Base-by-base conservation (phyloP, 92 coral and sea anemone genomes). In the Epizoanthus ramosus region DNA sequence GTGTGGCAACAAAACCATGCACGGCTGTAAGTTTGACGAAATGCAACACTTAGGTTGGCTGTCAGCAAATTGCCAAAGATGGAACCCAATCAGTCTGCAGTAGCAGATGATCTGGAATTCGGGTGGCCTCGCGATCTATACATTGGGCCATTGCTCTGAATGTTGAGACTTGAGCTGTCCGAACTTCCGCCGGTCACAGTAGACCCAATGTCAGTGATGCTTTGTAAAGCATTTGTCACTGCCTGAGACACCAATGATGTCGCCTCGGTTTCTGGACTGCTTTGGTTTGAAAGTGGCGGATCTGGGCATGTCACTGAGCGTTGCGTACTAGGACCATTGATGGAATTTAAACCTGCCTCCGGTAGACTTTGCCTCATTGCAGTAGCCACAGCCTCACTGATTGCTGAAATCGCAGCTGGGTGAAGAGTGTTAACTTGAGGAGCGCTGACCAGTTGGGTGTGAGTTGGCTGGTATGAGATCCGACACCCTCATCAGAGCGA, bases 71-170 rank as follows among this genome's bases (percentile, higher is more conserved):
- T 31, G 33, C 85, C 81, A 45, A 79, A 65, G 69, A 63, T 85
- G 33, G 70, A 50, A n/a, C 80, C 85, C 81, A 86, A 68, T 80
- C n/a, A n/a, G n/a, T 86, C 85, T 71, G 75, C 66, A 83, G 89
- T 28, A 63, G 47, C 19, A 86, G 77, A 28, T 80, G 82, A 1
- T 5, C 41, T 19, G 86, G 86, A 14, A 86, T 59, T 4, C 63
- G 68, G 35, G 86, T 79, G 6, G 83, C 85, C 23, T 57, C 43
- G 53, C 28, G 52, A 61, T 73, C 65, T 39, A 31, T 57, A n/a
- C 81, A 71, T 54, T 71, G 24, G 19, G 45, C 80, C 15, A 79
- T 80, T 53, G 28, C 68, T 75, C 57, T 80, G 82, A 80, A 86
- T 57, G 71, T 80, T 79, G 33, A 74, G 41, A n/a, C n/a, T n/a